phyloP scores from a whole-genome alignment of 2,797 vertebrate species.

The Gastrophryne carolinensis region DNA sequence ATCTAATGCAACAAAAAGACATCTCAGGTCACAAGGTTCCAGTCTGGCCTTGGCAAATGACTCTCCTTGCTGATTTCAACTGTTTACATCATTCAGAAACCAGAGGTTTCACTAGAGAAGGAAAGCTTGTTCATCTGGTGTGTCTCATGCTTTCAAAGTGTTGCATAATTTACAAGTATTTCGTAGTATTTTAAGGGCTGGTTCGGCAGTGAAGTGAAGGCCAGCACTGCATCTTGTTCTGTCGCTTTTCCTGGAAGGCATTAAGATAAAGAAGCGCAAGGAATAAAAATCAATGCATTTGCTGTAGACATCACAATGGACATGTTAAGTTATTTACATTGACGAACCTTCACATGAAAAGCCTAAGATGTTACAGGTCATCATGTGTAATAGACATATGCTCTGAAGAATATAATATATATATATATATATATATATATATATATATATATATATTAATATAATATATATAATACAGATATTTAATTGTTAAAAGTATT shows the following conservation, averaged over 20 bases:
- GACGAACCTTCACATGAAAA: neutral
- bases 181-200: constrained; percentile 37
- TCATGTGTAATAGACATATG: too few species aligned
- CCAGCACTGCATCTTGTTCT: constrained; percentile 29
- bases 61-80: constrained; percentile 40
- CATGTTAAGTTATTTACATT: neutral
- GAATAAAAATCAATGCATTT: constrained; percentile 13
- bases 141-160: constrained; percentile 24
- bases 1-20: constrained; percentile 25
- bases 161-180: constrained; percentile 39
- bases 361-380: neutral
- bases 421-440: too few species aligned
- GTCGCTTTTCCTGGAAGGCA: constrained; percentile 23
- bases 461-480: too few species aligned
- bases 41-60: constrained; percentile 28
- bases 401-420: too few species aligned
- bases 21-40: constrained; percentile 29
- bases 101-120: constrained; percentile 9
- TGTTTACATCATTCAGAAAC: constrained; percentile 25
- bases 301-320: neutral
- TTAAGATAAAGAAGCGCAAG: neutral
- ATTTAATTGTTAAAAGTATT: too few species aligned
- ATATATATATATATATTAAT: too few species aligned
- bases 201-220: constrained; percentile 17
- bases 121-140: neutral